Percentiles rank a stretch among this genome's conserved stretches.
Conservation (phyloP, 64 coral and sea anemone genomes). For the Montipora foliosa region DNA sequence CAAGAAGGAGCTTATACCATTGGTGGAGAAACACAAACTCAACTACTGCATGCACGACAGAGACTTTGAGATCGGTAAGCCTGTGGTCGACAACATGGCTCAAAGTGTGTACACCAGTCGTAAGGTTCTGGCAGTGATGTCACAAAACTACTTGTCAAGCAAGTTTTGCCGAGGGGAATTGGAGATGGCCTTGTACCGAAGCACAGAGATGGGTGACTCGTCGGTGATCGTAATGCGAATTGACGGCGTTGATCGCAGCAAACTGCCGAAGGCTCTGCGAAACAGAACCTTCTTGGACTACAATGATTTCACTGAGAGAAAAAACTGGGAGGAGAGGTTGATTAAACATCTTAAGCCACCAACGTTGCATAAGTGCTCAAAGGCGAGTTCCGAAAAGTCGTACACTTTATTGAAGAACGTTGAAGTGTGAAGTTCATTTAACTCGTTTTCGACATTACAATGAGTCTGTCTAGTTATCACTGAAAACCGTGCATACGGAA, state of each 20-base stretch:
- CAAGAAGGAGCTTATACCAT: constrained; percentile 45
- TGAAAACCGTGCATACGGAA: too few species aligned
- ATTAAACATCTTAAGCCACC: constrained; percentile 51
- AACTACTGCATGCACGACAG: constrained; percentile 69
- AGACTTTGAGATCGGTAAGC: constrained; percentile 67
- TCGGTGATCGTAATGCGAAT: constrained; percentile 69
- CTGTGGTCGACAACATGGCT: constrained; percentile 72
- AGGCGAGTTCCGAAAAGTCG: background rate
- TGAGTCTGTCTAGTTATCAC: too few species aligned
- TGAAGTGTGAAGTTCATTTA: background rate
- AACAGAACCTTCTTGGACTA: constrained; percentile 58
- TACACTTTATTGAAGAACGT: constrained; percentile 3
- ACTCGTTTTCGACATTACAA: background rate
- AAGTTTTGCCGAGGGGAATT: constrained; percentile 67
- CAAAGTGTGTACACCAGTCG: constrained; percentile 75
- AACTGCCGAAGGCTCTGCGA: constrained; percentile 55
- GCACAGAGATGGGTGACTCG: constrained; percentile 52
- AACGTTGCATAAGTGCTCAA: background rate
- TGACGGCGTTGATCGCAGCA: constrained; percentile 57
- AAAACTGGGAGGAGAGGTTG: constrained; percentile 55
- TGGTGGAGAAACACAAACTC: constrained; percentile 70
- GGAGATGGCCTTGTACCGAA: constrained; percentile 67
- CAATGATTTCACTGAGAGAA: constrained; percentile 49
- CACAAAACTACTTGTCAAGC: constrained; percentile 71
- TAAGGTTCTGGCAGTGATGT: constrained; percentile 51